Evolutionary conservation across 2,113 vertebrate species (phyloP), one percentile per base, ranked within the genome.

Genomic region (Siniperca chuatsi): DNA sequence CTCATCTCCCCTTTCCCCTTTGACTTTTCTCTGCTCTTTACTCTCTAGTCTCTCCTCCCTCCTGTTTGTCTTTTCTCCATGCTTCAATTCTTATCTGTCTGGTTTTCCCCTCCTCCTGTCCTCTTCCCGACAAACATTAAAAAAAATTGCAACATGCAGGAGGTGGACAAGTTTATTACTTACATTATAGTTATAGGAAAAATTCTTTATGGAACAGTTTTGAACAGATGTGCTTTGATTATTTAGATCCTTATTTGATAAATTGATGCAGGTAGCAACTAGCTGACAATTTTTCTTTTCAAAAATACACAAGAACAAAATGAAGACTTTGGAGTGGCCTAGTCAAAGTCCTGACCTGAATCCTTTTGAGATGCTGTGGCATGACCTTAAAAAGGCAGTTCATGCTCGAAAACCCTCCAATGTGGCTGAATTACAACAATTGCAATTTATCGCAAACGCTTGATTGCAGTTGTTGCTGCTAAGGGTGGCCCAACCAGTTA

Each of bases 1-100:
- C 82, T 86, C 85, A 68, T 70, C 65, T 78, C 67, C 75, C 25
- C 50, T 84, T 79, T 90, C 69, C 35, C 46, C 52, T 80, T 77
- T 81, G 55, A 65, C 76, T 72, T 75, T 66, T 75, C 42, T 69
- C 25, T 70, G 12, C 50, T 74, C 76, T 79, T 69, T 84, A 80
- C 70, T 78, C 82, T 50, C 25, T 69, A 3, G 20, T 46, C 35
- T 79, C 33, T 58, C 54, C 78, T 83, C 65, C 77, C 13, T 57
- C 18, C 55, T 72, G 57, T 89, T 77, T 85, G 48, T 69, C 74
- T 78, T 78, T 58, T 71, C 46, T 65, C 60, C 46, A 61, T 21
- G 58, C 52, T 64, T 77, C 62, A 58, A n/a, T 54, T 48, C 60
- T 54, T 29, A 23, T 78, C 40, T 46, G 42, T 72, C 12, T 10